phyloP scores from a whole-genome alignment of 2,113 vertebrate species.

The Sciurus niger region DNA sequence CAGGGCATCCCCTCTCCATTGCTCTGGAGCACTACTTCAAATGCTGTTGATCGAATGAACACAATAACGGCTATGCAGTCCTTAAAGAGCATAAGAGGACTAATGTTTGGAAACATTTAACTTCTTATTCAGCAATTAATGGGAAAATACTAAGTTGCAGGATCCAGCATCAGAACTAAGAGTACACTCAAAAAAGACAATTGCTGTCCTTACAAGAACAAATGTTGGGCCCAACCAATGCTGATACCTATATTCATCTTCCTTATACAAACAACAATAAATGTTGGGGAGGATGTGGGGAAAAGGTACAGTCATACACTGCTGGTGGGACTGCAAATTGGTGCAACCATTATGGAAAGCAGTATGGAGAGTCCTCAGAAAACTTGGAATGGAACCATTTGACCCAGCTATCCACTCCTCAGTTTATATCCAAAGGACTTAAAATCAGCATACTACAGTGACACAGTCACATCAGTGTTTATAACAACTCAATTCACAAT shows the following conservation, averaged over 20 bases:
- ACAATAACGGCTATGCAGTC: neutral
- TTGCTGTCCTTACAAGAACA: neutral
- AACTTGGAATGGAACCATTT: too few relatives aligned
- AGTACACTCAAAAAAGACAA: neutral
- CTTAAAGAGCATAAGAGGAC: conserved; percentile 17
- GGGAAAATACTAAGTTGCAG: conserved; percentile 30
- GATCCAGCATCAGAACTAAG: neutral
- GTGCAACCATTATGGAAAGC: too few relatives aligned
- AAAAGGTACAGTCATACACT: too few relatives aligned
- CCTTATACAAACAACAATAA: neutral
- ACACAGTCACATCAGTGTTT: too few relatives aligned
- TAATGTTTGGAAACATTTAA: conserved; percentile 48
- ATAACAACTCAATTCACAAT: too few relatives aligned
- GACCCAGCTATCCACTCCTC: too few relatives aligned
- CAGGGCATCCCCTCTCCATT: neutral
- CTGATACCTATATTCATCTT: neutral
- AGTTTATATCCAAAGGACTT: too few relatives aligned
- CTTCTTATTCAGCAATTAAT: conserved; percentile 57
- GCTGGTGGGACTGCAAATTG: too few relatives aligned
- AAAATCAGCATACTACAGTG: too few relatives aligned
- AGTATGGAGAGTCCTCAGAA: too few relatives aligned
- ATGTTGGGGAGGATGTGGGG: too few relatives aligned
- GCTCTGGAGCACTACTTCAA: neutral
- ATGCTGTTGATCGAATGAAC: neutral
- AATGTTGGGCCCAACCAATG: neutral